Evolutionary conservation across 2,113 vertebrate genomes (phyloP), one percentile per base, ranked within the genome.

Genomic region (Strigops habroptila): DNA sequence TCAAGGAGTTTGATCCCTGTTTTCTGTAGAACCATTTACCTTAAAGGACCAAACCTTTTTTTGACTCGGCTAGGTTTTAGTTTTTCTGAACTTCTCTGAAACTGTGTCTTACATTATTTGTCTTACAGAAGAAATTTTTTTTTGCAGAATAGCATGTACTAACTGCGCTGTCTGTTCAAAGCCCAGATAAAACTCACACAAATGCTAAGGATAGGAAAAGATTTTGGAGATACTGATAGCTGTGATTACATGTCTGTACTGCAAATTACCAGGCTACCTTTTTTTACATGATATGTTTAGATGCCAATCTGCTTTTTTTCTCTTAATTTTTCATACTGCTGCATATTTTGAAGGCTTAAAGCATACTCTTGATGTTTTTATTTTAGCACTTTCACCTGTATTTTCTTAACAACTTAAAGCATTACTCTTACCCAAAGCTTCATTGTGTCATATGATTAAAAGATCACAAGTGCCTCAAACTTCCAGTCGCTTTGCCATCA

Each of bases 281-380:
- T 84, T 84, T 80, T 69, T 70, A 37, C 7, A 10, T 73, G 3
- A 17, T 37, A 41, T 35, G 33, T 33, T 49, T 71, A 84, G 52
- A 39, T 71, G 14, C 16, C 12, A 18, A 0, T 74, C 41, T 88
- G 30, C 39, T n/a, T 23, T 63, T 89, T 83, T 80, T 52, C 52
- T 70, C 19, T 69, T 69, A 77, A 31, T 86, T 96, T 93, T 97
- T 89, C 28, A 30, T 94, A 68, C 48, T 91, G 55, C 44, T 90
- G 7, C 82, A 65, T 76, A 3, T 95, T 21, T 95, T 86, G 75
- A 93, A 86, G 53, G 11, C 68, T 95, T 51, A 80, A 93, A 95
- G n/a, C 48, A 70, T 77, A 51, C 37, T 82, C 35, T 46, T 86
- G 43, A 74, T 82, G 14, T 6, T 93, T 86, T 82, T 76, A 25